phyloP scores from a whole-genome alignment of 1,140 invertebrate genomes.

The Eupristina koningsbergeri region DNA sequence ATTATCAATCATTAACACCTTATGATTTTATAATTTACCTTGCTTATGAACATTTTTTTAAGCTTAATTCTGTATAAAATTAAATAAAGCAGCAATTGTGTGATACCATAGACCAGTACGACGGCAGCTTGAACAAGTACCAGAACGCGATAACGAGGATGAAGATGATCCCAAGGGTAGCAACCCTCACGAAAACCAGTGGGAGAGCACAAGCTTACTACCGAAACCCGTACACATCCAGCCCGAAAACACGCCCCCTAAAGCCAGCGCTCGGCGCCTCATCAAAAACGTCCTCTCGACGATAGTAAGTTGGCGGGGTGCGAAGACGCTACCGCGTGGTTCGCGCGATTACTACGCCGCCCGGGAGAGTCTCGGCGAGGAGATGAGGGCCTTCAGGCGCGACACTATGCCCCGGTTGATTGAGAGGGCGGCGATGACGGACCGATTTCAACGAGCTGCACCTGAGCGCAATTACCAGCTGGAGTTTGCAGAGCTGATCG shows the following conservation, averaged over 20 bases:
- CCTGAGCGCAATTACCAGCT: neutral
- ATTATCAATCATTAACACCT: too few relatives aligned
- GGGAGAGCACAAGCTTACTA: neutral
- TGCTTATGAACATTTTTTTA: too few relatives aligned
- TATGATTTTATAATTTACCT: too few relatives aligned
- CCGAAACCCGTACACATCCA: neutral
- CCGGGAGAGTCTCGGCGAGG: slow-evolving; percentile 49
- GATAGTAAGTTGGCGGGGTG: slow-evolving; percentile 38
- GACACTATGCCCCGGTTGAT: slow-evolving; percentile 47
- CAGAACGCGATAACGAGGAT: slow-evolving; percentile 14
- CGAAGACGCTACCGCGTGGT: slow-evolving; percentile 34
- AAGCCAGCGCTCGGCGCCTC: neutral
- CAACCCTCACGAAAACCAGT: neutral
- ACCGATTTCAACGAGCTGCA: neutral
- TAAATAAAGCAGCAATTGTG: too few relatives aligned
- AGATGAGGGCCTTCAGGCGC: slow-evolving; percentile 45
- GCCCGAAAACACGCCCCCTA: neutral
- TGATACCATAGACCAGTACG: neutral
- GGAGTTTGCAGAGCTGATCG: slow-evolving; percentile 21
- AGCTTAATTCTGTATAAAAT: too few relatives aligned
- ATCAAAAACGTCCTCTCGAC: slow-evolving; percentile 50
- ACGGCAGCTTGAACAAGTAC: slow-evolving; percentile 4
- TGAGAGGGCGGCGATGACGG: neutral
- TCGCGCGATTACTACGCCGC: slow-evolving; percentile 38
- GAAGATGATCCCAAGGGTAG: neutral